Conservation (phyloP, 2,113 vertebrate species). For the Sebastes schlegelii region DNA sequence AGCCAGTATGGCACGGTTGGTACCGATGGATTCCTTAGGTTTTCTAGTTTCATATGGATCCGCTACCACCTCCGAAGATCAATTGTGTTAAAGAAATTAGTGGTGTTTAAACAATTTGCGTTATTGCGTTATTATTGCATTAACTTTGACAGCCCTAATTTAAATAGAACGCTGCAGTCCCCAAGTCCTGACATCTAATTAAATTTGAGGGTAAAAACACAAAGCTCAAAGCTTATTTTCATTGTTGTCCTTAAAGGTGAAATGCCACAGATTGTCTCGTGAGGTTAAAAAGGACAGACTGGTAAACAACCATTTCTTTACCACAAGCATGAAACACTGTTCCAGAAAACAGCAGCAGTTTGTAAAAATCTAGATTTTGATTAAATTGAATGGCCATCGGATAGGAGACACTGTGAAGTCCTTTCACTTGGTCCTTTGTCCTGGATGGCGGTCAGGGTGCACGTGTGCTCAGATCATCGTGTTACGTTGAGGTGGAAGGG, state of each 20-base stretch:
- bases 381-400: neutral
- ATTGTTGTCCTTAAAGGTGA: neutral
- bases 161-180: too few species aligned
- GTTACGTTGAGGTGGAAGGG: neutral
- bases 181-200: constrained; percentile 12
- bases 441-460: neutral
- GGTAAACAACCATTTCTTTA: neutral
- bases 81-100: too few species aligned
- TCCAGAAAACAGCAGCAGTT: neutral
- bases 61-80: too few species aligned
- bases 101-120: too few species aligned
- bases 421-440: neutral
- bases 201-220: constrained; percentile 6
- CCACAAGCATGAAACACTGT: neutral
- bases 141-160: too few species aligned
- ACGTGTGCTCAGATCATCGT: neutral
- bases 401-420: neutral
- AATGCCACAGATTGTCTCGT: neutral
- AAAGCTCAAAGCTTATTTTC: neutral
- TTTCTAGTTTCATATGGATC: too few species aligned
- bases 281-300: neutral
- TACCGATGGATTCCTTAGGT: too few species aligned
- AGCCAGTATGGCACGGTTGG: too few species aligned
- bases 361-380: neutral
- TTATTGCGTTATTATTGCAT: too few species aligned